Base-by-base conservation (phyloP, 2,888 invertebrate species). In the Atethmia centrago region DNA sequence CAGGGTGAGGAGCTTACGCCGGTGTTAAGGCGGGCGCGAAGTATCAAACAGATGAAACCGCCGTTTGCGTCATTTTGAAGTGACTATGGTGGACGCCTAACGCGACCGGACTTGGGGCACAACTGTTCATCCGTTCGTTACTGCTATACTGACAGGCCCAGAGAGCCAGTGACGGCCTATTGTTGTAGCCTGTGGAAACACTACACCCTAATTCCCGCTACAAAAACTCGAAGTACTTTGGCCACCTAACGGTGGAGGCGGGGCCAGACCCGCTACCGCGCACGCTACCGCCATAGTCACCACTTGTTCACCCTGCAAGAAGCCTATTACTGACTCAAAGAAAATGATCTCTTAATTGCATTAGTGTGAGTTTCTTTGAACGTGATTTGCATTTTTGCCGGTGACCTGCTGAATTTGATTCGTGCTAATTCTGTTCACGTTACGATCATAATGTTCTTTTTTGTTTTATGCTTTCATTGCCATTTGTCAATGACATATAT, bases 331-430 rank as follows among this genome's bases (percentile, higher is more conserved):
- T 85, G 80, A 73, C 66, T 71, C 74, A 85, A 86, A 80, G 87
- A 88, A 89, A 86, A 74, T 79, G 71, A 83, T 72, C 42, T 80
- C 36, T 64, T 67, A 74, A 83, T 80, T 62, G 25, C 61, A 62
- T 36, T 16, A 66, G 68, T 73, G 63, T 58, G 65, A 63, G 71
- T 77, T 40, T 51, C 62, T 70, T 66, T 71, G 67, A 70, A 83
- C 88, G 88, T 87, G 87, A 70, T 62, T 69, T 69, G 87, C 78
- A 84, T 87, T 59, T 81, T 79, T 84, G 80, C 76, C 66, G 73
- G 59, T 86, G 88, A 87, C 87, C 87, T 79, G 79, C 49, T 64
- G 53, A 64, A 71, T 78, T 76, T 73, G 64, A 70, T 64, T 67
- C 59, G 84, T 71, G 73, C 75, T 68, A 59, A 86, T 87, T 85